These are phyloP conservation scores for Hypotaenidia philippensis DNA, from an alignment of 2,797 vertebrate genomes.

Conservation along the genomic window DNA sequence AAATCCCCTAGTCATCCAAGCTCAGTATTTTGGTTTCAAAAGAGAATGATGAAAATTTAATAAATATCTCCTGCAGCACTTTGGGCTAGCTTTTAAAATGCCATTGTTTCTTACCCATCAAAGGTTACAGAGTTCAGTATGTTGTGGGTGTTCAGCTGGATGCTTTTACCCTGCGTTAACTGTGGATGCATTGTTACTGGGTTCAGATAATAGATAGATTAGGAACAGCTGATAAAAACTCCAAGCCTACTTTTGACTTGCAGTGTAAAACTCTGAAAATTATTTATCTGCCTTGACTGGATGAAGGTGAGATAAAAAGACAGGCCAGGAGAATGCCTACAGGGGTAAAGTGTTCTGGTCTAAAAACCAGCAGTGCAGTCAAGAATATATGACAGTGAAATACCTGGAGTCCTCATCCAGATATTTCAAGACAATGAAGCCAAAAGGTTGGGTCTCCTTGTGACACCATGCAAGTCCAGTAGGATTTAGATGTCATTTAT, in stretches of 20 bases:
- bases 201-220: not conserved
- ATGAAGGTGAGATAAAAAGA: not conserved
- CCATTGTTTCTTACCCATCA: not conserved
- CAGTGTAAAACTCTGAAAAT: not conserved
- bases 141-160: not conserved
- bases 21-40: not conserved
- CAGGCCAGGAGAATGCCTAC: not conserved
- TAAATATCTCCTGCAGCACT: not conserved
- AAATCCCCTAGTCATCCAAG: not conserved
- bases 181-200: not conserved
- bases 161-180: not conserved
- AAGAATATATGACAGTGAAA: not conserved
- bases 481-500: not conserved
- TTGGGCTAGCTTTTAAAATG: not conserved
- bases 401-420: not conserved
- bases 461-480: not conserved
- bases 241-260: not conserved
- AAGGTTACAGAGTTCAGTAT: not conserved
- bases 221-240: not conserved
- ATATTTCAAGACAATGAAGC: not conserved
- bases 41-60: not conserved
- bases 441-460: not conserved
- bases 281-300: not conserved
- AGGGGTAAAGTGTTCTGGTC: not conserved
- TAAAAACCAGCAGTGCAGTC: not conserved